Evolutionary conservation across 2,113 vertebrate species (phyloP).

Genomic region (Pionites leucogaster): DNA sequence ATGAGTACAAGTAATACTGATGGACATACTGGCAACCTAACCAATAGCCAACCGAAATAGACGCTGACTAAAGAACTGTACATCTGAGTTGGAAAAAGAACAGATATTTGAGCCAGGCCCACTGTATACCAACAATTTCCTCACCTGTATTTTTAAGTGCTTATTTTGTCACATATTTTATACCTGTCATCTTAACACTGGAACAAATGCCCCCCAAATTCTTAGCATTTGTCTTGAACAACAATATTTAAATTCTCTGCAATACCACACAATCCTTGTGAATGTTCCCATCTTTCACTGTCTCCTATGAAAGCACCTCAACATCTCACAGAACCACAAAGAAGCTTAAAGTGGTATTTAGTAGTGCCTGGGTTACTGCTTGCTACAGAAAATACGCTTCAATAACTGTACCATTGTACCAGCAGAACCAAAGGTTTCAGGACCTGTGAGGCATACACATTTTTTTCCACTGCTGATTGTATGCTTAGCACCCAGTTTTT

Average conservation of each 20-base stretch:
- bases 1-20: background rate
- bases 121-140: background rate
- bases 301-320: background rate
- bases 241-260: background rate
- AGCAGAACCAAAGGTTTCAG: background rate
- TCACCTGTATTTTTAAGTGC: background rate
- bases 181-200: background rate
- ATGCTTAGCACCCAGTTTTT: background rate
- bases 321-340: background rate
- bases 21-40: background rate
- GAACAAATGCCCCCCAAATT: background rate
- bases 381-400: background rate
- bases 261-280: background rate
- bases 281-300: background rate
- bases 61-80: background rate
- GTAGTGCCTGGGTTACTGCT: background rate
- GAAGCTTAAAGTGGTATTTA: background rate
- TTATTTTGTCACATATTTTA: background rate
- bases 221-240: background rate
- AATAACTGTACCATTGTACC: background rate
- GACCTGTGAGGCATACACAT: background rate
- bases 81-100: background rate
- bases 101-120: background rate
- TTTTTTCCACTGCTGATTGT: background rate
- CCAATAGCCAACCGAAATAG: background rate